Evolutionary conservation across 2,888 invertebrate species (phyloP), one percentile per base, ranked within the genome.

Genomic region (Electrophaes corylata): DNA sequence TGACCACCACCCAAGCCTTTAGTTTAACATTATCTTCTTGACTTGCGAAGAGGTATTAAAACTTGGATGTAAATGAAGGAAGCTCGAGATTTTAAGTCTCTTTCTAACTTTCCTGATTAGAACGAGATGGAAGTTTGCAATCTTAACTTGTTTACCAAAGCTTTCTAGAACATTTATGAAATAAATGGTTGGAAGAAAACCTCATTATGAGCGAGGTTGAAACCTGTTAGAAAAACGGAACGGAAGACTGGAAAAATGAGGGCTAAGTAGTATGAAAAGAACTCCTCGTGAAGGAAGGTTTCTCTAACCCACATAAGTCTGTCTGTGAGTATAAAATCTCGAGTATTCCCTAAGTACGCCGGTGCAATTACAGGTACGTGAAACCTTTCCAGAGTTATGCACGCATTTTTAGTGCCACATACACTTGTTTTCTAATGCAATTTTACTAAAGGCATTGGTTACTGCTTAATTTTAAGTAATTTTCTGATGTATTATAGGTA

Each of bases 21-120:
- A 77, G 71, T 73, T 61, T 52, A 68, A 66, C 70, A 74, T 70
- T 76, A 77, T 78, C 78, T 52, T 66, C 66, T 59, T 62, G 70
- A 73, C 71, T 73, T 65, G 71, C 60, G 60, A 67, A 71, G 58
- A 56, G 71, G 75, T 71, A 73, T 77, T 76, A 78, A 76, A 71
- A 73, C 67, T 72, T 71, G 57, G 62, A 78, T 78, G 73, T 73
- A 79, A 80, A 80, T 78, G 72, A 76, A 67, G 66, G 69, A 62
- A 50, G 55, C 26, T 52, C 45, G 50, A 50, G 56, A 57, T 59
- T 65, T 71, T 72, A 62, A 63, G 63, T 68, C 66, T 52, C 43
- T 57, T 61, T 64, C 66, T 55, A 62, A 66, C 62, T 63, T 56
- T 35, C 19, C 56, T 56, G 60, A 65, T 64, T 62, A 49, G 67